Conservation (phyloP, 2,797 vertebrate genomes). For the Arrhamphus sclerolepis region DNA sequence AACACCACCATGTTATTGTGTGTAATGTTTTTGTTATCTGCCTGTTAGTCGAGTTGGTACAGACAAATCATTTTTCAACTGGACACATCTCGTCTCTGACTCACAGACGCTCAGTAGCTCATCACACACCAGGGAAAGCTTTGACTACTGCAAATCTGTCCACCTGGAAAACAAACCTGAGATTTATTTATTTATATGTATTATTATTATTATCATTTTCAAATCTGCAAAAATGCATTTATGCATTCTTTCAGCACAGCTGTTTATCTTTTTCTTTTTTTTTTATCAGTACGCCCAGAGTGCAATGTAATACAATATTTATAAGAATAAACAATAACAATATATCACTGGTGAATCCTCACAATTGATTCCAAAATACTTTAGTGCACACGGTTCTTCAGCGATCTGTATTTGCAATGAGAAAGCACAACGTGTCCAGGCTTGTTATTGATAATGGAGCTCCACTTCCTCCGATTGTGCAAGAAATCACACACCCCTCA, state of each 20-base stretch:
- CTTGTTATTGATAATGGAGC: conserved; percentile 68
- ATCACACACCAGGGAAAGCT: conserved; percentile 15
- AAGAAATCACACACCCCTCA: conserved; percentile 65
- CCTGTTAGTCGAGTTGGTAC: conserved; percentile 56
- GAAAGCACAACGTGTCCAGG: conserved; percentile 53
- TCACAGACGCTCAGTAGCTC: conserved; percentile 6
- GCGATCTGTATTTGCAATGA: conserved; percentile 35
- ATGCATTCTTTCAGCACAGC: conserved; percentile 6
- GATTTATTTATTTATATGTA: conserved; percentile 5
- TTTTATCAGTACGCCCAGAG: background rate
- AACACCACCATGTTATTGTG: conserved; percentile 18
- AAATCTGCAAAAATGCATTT: conserved; percentile 22
- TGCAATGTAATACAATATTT: background rate
- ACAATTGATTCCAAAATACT: conserved; percentile 26
- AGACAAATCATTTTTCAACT: conserved; percentile 29
- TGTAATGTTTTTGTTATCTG: conserved; percentile 49
- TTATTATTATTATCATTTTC: too few relatives aligned
- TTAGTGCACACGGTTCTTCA: conserved; percentile 12
- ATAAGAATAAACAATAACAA: conserved; percentile 7
- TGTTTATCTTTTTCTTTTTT: background rate
- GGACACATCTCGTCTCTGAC: conserved; percentile 23
- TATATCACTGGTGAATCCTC: too few relatives aligned
- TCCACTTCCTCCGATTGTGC: conserved; percentile 72
- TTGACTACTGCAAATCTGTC: conserved; percentile 30
- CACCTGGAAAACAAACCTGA: conserved; percentile 14